These are phyloP conservation scores for Cyanoramphus novaezelandiae DNA, from an alignment of 2,113 vertebrate genomes.

Conservation along the genomic window DNA sequence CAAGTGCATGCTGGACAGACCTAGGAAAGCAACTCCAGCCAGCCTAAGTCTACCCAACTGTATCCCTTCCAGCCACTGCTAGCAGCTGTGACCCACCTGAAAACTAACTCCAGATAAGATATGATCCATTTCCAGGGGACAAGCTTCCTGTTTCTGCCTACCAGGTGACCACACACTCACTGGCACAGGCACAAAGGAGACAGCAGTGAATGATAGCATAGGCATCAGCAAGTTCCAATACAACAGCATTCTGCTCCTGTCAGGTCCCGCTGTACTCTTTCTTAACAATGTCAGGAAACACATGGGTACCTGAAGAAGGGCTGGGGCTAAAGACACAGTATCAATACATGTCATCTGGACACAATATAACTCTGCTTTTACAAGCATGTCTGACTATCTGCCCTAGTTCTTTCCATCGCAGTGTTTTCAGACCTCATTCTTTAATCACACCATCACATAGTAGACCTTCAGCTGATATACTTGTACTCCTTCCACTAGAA, in stretches of 20 bases:
- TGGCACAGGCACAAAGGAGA: neutral
- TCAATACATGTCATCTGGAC: neutral
- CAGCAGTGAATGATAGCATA: neutral
- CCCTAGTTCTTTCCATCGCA: neutral
- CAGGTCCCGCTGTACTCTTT: neutral
- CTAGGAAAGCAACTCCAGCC: neutral
- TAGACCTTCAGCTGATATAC: neutral
- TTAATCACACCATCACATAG: neutral
- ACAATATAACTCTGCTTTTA: neutral
- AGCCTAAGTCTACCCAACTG: neutral
- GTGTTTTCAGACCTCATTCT: neutral
- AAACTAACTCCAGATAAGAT: neutral
- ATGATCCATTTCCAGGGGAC: neutral
- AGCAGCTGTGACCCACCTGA: neutral
- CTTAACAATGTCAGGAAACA: neutral
- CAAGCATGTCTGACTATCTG: neutral
- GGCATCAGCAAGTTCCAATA: neutral
- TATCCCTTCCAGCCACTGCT: neutral
- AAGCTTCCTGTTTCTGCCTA: neutral
- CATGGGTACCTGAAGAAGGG: neutral
- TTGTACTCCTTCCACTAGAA: neutral
- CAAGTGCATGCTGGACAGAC: neutral
- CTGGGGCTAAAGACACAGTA: neutral
- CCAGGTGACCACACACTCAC: neutral
- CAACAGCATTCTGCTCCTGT: neutral